Evolutionary conservation across 2,113 vertebrate genomes (phyloP), one percentile per base, ranked within the genome.

Genomic region (Tetraodon nigroviridis): DNA sequence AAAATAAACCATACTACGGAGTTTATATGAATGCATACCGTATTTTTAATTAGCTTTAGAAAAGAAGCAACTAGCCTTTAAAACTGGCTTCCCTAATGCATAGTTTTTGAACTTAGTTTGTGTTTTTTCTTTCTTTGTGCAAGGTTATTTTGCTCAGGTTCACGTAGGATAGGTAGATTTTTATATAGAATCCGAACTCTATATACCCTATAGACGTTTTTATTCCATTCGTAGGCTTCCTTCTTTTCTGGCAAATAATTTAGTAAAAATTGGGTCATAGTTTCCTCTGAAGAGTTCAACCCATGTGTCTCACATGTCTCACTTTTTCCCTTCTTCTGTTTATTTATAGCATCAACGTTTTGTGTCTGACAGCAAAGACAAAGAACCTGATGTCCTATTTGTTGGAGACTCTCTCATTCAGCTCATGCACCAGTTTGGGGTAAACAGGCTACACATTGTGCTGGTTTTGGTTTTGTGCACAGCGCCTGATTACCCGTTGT

Each of bases 391-490:
- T 67, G 92, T 94, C 7, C 87, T 94, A 48, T 94, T 94, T 83
- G 91, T 95, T 17, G 92, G 93, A 46, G 94, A 95, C 67, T 95
- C 94, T 27, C 86, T 94, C 40, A 66, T 96, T 57, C 93, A 95
- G 75, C 85, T 95, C 24, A 86, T 96, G 79, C 93, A 95, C 68
- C 92, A 96, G 79, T 94, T 93, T 76, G 93, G 92, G 91, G 94
- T 95, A 86, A 84, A 49, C 44, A 70, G 45, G 55, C 27, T 3
- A 40, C 13, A 44, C 20, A 3, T 17, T n/a, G 19, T 54, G 19
- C 2, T 64, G 17, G 44, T 8, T 56, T n/a, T 44, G 10, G 11
- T 22, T 64, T 17, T 55, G 3, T 48, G 8, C 21, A 1, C 0
- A 1, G 14, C 49, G 55, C 52, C 0, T 52, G 46, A 41, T 21